Base-by-base conservation (phyloP, 2,113 vertebrate genomes). In the Lampris incognitus region DNA sequence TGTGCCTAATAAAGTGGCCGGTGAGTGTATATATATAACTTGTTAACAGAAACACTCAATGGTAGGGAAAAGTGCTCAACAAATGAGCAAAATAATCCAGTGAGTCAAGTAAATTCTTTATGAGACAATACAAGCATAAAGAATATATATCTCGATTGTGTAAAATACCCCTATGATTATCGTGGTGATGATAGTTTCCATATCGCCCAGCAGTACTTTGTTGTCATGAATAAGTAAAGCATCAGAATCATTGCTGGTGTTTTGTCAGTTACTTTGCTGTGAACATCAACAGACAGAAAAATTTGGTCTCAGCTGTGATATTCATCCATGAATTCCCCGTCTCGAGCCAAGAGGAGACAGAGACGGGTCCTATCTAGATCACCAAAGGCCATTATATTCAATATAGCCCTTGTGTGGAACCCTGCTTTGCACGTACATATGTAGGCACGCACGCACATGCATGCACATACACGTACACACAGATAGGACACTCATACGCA, bases 381-480 rank as follows among this genome's bases (percentile, higher is more conserved):
- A 75, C 78, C 84, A 60, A 54, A 55, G 85, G 82, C 71, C 41
- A 56, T 81, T 77, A 64, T 60, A 39, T 69, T 46, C 68, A 41
- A 44, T 54, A 13, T 56, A 10, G 0, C 9, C 58, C 58, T 39
- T 60, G 66, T 74, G 56, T 44, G 44, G 52, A 64, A 39, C 61
- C 52, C 61, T 11, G n/a, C 36, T 66, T 54, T 24, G 24, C 24
- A 24, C 24, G 24, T 24, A 24, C 24, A 24, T 24, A 24, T 24
- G 24, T 24, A 24, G 24, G 73, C 75, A 67, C 66, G 69, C 58
- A 61, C 24, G 75, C 50, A 52, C 24, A 54, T 51, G 37, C 64
- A 56, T 56, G 63, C 56, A 66, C 60, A 73, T 62, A 65, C 11
- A 74, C 10, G 6, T 49, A 55, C 82, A 55, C 52, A 55, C 52